Percentiles rank a stretch among this genome's conserved stretches.
These are phyloP conservation scores for Dicroscelio sp. DNA, from an alignment of 2,888 invertebrate species.

Conservation along the genomic window DNA sequence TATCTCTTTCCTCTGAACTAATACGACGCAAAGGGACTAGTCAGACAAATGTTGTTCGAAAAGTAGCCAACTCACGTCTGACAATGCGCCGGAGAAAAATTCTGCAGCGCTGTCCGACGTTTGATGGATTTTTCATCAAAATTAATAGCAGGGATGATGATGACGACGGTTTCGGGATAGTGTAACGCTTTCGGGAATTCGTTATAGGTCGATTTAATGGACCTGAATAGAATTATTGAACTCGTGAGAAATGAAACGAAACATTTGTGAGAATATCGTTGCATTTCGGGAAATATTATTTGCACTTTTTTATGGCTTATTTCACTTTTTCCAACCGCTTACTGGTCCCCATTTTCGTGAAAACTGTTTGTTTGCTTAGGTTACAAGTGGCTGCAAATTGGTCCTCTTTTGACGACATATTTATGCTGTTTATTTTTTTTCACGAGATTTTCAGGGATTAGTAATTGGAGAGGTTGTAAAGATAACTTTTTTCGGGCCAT, in stretches of 20 bases:
- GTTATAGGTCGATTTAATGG: constrained; percentile 75
- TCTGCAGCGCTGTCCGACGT: constrained; percentile 75
- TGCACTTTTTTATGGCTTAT: background rate
- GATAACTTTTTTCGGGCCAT: too few relatives aligned
- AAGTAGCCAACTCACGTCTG: constrained; percentile 79
- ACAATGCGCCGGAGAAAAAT: constrained; percentile 77
- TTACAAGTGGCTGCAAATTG: too few relatives aligned
- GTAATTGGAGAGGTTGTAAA: too few relatives aligned
- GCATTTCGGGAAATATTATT: constrained; percentile 51
- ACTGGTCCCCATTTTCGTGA: too few relatives aligned
- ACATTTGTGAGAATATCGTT: constrained; percentile 35
- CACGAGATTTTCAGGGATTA: too few relatives aligned
- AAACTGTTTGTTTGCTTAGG: too few relatives aligned
- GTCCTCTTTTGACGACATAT: too few relatives aligned
- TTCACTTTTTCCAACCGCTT: too few relatives aligned
- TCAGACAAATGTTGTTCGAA: constrained; percentile 75
- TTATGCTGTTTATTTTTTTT: too few relatives aligned
- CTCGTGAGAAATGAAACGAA: constrained; percentile 65
- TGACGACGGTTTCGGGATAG: constrained; percentile 72
- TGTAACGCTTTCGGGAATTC: constrained; percentile 76
- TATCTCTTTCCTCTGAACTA: constrained; percentile 23
- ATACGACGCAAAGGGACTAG: constrained; percentile 66
- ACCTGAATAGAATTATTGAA: constrained; percentile 76
- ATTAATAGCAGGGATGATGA: constrained; percentile 80
- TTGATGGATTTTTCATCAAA: constrained; percentile 80